Evolutionary conservation across 2,797 vertebrate species (phyloP).

Genomic region (Hyperoplus lanceolatus): DNA sequence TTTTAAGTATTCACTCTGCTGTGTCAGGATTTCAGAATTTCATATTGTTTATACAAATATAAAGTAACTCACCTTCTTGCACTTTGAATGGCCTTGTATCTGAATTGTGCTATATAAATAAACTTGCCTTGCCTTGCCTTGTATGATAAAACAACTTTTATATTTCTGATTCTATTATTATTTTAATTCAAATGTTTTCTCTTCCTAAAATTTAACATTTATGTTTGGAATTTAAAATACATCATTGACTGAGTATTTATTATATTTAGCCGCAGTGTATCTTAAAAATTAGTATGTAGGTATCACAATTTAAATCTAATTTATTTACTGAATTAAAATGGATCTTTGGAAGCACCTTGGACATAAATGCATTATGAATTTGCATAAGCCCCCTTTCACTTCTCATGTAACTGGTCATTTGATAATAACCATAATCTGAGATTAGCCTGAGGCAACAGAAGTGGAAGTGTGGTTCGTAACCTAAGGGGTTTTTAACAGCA

Average conservation of each 20-base stretch:
- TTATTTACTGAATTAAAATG: not conserved
- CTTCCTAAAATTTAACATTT: not conserved
- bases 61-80: too few species aligned
- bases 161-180: not conserved
- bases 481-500: constrained; percentile 68
- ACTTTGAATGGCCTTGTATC: too few species aligned
- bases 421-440: constrained; percentile 78
- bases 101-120: too few species aligned
- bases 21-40: not conserved
- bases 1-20: not conserved
- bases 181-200: not conserved
- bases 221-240: not conserved
- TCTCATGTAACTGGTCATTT: constrained; percentile 30
- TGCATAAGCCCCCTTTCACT: constrained; percentile 64
- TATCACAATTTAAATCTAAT: not conserved
- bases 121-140: too few species aligned
- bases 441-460: constrained; percentile 78
- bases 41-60: not conserved
- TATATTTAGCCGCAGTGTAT: not conserved
- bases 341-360: not conserved
- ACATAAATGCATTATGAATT: not conserved
- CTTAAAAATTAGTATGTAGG: not conserved
- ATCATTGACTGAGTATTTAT: not conserved
- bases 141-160: not conserved
- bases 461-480: constrained; percentile 78